Evolutionary conservation across 2,797 vertebrate genomes (phyloP).

Genomic region (Spinibarbus caldwelli): DNA sequence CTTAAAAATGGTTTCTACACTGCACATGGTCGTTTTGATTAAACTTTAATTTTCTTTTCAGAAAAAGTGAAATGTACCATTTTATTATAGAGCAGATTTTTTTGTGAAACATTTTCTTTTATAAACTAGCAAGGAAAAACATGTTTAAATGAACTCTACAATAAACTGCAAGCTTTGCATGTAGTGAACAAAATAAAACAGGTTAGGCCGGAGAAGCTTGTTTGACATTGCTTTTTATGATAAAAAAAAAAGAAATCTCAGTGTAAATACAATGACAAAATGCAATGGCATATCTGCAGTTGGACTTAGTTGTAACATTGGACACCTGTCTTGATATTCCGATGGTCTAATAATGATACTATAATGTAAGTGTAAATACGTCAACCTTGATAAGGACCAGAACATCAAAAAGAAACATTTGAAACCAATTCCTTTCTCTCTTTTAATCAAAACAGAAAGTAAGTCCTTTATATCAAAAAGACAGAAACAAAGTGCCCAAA

Average conservation of each 20-base stretch:
- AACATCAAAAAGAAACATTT: slow-evolving; percentile 7
- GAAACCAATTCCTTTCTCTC: slow-evolving; percentile 25
- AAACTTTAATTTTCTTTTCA: background rate
- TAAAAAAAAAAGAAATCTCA: slow-evolving; percentile 13
- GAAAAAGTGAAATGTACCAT: background rate
- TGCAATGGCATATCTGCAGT: background rate
- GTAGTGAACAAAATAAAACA: slow-evolving; percentile 34
- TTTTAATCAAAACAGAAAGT: slow-evolving; percentile 51
- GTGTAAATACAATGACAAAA: slow-evolving; percentile 37
- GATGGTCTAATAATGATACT: slow-evolving; percentile 22
- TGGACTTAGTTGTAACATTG: slow-evolving; percentile 22
- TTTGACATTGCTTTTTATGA: slow-evolving; percentile 23
- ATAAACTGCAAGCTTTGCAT: slow-evolving; percentile 5
- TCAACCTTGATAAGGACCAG: slow-evolving; percentile 21
- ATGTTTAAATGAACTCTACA: background rate
- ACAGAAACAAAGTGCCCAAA: slow-evolving; percentile 47
- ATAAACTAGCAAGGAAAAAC: background rate
- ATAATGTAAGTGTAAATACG: slow-evolving; percentile 3
- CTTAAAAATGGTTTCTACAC: background rate
- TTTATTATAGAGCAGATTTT: background rate
- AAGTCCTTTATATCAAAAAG: slow-evolving; percentile 55
- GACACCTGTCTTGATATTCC: slow-evolving; percentile 15
- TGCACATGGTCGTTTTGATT: background rate
- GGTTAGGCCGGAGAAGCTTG: background rate
- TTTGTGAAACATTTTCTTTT: slow-evolving; percentile 11